Percentiles rank a stretch among this genome's conserved stretches.
Evolutionary conservation across 2,888 invertebrate species (phyloP).

Genomic region (Mongoloraphidia duomilia): DNA sequence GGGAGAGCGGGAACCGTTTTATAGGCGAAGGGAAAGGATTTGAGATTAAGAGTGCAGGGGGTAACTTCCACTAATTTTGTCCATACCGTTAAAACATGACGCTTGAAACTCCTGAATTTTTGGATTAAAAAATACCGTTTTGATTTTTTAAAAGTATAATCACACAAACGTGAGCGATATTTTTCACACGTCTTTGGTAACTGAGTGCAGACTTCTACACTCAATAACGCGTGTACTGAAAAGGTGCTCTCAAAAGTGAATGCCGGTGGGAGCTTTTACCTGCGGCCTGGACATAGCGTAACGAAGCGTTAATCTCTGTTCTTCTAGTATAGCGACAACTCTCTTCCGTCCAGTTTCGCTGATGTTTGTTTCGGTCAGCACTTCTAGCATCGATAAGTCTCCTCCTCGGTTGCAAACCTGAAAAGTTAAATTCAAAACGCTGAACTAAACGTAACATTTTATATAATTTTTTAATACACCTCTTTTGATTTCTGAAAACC

Average conservation of each 20-base stretch:
- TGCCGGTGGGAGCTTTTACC: constrained; percentile 25
- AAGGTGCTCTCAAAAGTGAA: not conserved
- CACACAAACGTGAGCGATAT: too few relatives aligned
- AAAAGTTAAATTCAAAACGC: constrained; percentile 6
- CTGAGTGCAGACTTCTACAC: not conserved
- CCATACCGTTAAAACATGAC: too few relatives aligned
- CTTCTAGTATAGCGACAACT: constrained; percentile 52
- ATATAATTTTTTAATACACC: too few relatives aligned
- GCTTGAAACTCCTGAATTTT: too few relatives aligned
- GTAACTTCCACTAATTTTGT: too few relatives aligned
- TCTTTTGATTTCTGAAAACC: too few relatives aligned
- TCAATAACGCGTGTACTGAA: too few relatives aligned
- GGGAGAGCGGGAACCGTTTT: too few relatives aligned
- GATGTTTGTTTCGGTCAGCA: constrained; percentile 52
- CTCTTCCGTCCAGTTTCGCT: constrained; percentile 43
- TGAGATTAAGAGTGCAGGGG: too few relatives aligned
- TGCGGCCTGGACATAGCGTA: constrained; percentile 67
- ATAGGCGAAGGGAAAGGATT: too few relatives aligned
- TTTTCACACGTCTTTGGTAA: not conserved
- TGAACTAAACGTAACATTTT: not conserved
- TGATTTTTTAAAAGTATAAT: too few relatives aligned
- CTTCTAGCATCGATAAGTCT: constrained; percentile 60
- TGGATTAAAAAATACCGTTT: too few relatives aligned
- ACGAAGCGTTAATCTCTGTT: constrained; percentile 59
- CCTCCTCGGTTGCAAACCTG: constrained; percentile 60